Conservation (phyloP, 2,113 vertebrate genomes). For the Caloenas nicobarica region DNA sequence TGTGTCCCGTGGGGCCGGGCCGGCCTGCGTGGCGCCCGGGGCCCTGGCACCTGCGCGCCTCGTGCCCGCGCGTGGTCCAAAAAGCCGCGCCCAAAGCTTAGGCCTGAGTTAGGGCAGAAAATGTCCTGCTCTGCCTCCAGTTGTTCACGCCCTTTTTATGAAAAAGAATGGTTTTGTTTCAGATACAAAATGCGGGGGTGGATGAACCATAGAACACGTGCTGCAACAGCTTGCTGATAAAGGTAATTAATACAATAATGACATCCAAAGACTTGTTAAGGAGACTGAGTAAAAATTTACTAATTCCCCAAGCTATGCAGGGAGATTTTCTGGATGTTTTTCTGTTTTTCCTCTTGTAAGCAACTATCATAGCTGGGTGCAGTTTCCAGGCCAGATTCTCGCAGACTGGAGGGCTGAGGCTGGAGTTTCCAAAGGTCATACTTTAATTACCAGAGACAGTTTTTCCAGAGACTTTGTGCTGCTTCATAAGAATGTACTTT, state of each 20-base stretch:
- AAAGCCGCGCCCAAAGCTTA: rapidly evolving
- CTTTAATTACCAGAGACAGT: not conserved
- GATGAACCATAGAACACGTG: rapidly evolving
- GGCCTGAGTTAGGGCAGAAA: not conserved
- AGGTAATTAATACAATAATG: not conserved
- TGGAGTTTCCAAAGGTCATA: not conserved
- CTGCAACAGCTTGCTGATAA: not conserved
- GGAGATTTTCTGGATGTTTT: not conserved
- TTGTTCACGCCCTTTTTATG: not conserved
- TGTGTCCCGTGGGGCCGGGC: not conserved
- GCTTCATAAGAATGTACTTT: not conserved
- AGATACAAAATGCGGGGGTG: not conserved
- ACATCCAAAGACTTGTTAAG: not conserved
- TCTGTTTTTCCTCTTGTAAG: not conserved
- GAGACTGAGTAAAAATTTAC: not conserved
- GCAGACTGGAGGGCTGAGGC: not conserved
- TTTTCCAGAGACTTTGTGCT: not conserved
- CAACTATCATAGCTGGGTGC: not conserved
- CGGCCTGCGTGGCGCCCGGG: rapidly evolving
- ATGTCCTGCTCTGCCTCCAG: not conserved
- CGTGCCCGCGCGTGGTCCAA: rapidly evolving
- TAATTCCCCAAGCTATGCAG: not conserved
- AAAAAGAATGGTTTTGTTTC: not conserved
- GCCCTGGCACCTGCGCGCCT: rapidly evolving
- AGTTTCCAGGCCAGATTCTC: not conserved